These are phyloP conservation scores for Lepisosteus osseus DNA, from an alignment of 2,113 vertebrate genomes.

Conservation along the genomic window DNA sequence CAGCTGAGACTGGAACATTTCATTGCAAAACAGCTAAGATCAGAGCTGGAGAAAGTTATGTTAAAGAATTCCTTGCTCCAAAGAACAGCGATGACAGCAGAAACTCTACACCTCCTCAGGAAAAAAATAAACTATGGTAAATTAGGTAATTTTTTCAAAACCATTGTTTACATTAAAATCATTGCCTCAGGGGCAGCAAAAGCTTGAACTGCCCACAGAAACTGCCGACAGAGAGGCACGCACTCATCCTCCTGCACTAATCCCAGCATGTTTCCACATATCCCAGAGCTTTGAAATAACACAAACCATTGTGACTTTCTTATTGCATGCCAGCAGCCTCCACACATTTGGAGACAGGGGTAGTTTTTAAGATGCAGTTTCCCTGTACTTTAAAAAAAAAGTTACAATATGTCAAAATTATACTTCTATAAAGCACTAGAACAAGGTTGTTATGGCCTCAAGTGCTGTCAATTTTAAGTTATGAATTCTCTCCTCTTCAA, in stretches of 20 bases:
- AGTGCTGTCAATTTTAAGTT: too few species aligned
- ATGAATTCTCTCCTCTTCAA: too few species aligned
- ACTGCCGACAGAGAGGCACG: neutral
- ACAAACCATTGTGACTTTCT: neutral
- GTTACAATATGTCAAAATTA: too few species aligned
- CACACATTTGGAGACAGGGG: neutral
- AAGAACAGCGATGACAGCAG: neutral
- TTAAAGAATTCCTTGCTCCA: neutral
- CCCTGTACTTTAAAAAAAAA: too few species aligned
- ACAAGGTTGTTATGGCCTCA: too few species aligned
- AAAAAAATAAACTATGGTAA: neutral
- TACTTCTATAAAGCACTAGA: too few species aligned
- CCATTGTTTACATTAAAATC: neutral
- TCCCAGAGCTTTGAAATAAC: neutral
- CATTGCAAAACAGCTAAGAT: neutral
- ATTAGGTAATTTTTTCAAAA: neutral
- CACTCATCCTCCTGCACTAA: neutral
- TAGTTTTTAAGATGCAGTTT: too few species aligned
- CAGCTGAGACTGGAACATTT: neutral
- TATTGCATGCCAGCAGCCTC: neutral
- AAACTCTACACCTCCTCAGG: neutral
- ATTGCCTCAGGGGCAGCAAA: neutral
- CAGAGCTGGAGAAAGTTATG: too few species aligned
- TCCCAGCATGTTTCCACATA: constrained; percentile 1
- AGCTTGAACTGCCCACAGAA: neutral